Evolutionary conservation across 2,888 invertebrate species (phyloP).

Genomic region (Yponomeuta malinellus): DNA sequence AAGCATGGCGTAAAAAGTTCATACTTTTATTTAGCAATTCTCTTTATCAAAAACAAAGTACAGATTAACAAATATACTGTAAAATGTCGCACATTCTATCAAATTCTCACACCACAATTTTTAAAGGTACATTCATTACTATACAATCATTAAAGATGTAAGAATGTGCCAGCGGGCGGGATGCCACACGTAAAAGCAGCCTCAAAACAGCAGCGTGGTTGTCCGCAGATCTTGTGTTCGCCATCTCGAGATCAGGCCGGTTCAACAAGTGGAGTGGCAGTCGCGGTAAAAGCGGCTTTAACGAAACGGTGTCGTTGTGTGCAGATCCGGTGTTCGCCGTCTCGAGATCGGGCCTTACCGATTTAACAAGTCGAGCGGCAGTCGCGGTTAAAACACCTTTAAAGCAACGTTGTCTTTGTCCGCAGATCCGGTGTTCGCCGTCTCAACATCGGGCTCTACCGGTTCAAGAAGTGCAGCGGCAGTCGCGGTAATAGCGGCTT

Average conservation of each 20-base stretch:
- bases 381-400: constrained; percentile 22
- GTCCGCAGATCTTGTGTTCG: not conserved
- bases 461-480: constrained; percentile 21
- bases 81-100: too few relatives aligned
- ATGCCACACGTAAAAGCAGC: too few relatives aligned
- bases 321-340: constrained; percentile 3
- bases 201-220: not conserved
- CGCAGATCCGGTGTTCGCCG: constrained; percentile 11
- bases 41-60: too few relatives aligned
- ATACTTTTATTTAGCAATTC: too few relatives aligned
- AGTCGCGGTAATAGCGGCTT: constrained; percentile 20
- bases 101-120: too few relatives aligned
- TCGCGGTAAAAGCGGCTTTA: constrained; percentile 21
- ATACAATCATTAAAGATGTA: too few relatives aligned
- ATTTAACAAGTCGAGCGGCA: constrained; percentile 25
- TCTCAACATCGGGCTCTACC: constrained; percentile 17
- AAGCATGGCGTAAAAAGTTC: too few relatives aligned
- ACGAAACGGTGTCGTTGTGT: not conserved
- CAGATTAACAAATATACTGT: too few relatives aligned
- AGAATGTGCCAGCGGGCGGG: too few relatives aligned
- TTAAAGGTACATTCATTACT: too few relatives aligned
- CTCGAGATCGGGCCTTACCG: constrained; percentile 14
- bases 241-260: constrained; percentile 13
- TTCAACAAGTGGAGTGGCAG: constrained; percentile 26
- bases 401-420: too few relatives aligned